Evolutionary conservation across 2,113 vertebrate genomes (phyloP).

Genomic region (Ameiurus melas): DNA sequence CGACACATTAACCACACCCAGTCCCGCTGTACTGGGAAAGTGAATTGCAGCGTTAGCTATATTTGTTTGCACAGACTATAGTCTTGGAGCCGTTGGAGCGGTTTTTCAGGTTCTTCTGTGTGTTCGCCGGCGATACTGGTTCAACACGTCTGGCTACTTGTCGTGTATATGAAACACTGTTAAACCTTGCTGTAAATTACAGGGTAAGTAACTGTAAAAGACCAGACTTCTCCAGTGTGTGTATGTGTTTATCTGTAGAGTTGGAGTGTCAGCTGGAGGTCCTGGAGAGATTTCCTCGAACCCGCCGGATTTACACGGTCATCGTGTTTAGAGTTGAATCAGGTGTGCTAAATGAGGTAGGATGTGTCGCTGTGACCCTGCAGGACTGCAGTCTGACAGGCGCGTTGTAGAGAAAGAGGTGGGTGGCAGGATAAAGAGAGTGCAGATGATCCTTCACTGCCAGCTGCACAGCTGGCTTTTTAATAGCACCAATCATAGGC

Average conservation of each 20-base stretch:
- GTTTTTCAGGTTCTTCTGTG: not conserved
- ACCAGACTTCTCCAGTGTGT: not conserved
- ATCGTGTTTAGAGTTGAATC: not conserved
- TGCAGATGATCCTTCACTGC: conserved; percentile 59
- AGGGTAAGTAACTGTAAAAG: too few relatives aligned
- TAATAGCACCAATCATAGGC: conserved; percentile 60
- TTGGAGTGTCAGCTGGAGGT: not conserved
- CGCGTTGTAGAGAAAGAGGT: conserved; percentile 29
- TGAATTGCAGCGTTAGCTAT: not conserved
- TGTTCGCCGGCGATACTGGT: not conserved
- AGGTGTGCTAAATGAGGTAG: not conserved
- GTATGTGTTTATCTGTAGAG: not conserved
- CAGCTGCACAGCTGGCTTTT: conserved; percentile 61
- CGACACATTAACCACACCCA: conserved; percentile 7
- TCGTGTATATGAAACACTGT: not conserved
- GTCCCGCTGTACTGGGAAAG: conserved; percentile 5
- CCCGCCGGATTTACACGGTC: not conserved
- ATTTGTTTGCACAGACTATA: not conserved
- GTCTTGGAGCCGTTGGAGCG: not conserved
- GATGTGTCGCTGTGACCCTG: not conserved
- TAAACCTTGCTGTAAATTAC: too few relatives aligned
- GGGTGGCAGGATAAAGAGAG: conserved; percentile 35
- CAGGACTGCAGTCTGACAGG: not conserved
- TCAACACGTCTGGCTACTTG: not conserved
- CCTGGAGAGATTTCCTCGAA: not conserved